Evolutionary conservation across 2,113 vertebrate genomes (phyloP).

Genomic region (Orthonyx spaldingii): DNA sequence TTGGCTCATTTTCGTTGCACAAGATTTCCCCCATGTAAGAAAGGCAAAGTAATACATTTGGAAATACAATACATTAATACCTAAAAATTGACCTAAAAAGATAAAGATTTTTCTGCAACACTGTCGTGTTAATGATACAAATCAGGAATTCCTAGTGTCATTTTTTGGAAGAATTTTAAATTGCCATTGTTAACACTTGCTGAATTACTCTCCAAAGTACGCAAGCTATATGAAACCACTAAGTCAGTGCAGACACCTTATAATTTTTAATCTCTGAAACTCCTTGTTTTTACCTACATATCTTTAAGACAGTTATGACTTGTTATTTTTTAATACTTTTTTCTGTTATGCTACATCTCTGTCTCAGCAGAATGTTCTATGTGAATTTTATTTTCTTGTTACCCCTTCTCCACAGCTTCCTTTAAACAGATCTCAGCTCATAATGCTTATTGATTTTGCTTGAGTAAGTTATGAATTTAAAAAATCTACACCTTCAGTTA

Average conservation of each 20-base stretch:
- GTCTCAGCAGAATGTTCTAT: neutral
- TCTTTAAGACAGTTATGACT: neutral
- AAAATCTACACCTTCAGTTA: neutral
- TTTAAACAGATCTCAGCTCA: neutral
- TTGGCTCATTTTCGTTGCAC: neutral
- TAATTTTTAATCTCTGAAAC: neutral
- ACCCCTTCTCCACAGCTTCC: neutral
- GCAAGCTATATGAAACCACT: neutral
- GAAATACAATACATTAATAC: neutral
- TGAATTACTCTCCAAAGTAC: neutral
- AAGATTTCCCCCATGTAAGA: neutral
- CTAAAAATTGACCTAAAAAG: neutral
- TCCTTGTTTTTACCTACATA: neutral
- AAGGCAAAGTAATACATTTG: neutral
- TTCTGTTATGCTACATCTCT: neutral
- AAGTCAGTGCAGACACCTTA: rapidly evolving
- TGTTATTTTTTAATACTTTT: neutral
- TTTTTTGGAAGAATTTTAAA: neutral
- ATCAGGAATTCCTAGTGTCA: neutral
- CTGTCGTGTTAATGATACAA: neutral
- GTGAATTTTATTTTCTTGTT: neutral
- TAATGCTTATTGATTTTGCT: neutral
- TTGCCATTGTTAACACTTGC: neutral
- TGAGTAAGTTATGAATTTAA: neutral
- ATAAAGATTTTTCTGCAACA: neutral